Evolutionary conservation across 2,797 vertebrate species (phyloP).

Genomic region (Carapus acus): DNA sequence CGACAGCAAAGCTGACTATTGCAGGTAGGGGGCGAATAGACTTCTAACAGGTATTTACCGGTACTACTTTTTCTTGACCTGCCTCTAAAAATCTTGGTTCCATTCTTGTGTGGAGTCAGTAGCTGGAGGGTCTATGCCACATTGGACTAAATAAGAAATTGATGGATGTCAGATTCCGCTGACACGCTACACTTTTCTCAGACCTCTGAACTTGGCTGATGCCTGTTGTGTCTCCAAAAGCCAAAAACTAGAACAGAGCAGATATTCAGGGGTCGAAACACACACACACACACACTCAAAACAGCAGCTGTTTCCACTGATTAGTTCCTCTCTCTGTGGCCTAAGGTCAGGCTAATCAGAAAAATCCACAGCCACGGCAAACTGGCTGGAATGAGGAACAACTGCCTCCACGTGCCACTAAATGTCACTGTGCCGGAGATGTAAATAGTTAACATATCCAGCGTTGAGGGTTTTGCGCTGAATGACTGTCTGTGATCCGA

Average conservation of each 20-base stretch:
- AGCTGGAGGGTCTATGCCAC: too few relatives aligned
- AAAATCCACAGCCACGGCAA: constrained; percentile 29
- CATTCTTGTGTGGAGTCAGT: too few relatives aligned
- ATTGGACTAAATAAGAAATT: too few relatives aligned
- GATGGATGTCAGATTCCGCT: too few relatives aligned
- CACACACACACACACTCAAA: too few relatives aligned
- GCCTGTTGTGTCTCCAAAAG: constrained; percentile 20
- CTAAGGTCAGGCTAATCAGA: constrained; percentile 41
- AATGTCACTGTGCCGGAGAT: constrained; percentile 11
- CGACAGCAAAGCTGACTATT: too few relatives aligned
- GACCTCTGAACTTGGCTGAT: constrained; percentile 5
- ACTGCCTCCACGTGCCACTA: not conserved
- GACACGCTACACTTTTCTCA: not conserved
- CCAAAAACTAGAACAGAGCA: constrained; percentile 41
- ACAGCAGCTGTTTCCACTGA: constrained; percentile 59
- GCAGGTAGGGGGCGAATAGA: too few relatives aligned
- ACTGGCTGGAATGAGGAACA: constrained; percentile 4
- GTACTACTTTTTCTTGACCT: not conserved
- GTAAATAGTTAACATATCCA: constrained; percentile 6
- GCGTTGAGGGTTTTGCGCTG: constrained; percentile 9
- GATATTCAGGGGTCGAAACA: constrained; percentile 41
- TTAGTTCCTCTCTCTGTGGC: constrained; percentile 53
- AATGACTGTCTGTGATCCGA: constrained; percentile 5
- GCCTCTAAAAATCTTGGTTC: too few relatives aligned
- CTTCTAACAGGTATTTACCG: too few relatives aligned